phyloP scores from a whole-genome alignment of 2,888 invertebrate genomes.

The Omphaloscelis lunosa region DNA sequence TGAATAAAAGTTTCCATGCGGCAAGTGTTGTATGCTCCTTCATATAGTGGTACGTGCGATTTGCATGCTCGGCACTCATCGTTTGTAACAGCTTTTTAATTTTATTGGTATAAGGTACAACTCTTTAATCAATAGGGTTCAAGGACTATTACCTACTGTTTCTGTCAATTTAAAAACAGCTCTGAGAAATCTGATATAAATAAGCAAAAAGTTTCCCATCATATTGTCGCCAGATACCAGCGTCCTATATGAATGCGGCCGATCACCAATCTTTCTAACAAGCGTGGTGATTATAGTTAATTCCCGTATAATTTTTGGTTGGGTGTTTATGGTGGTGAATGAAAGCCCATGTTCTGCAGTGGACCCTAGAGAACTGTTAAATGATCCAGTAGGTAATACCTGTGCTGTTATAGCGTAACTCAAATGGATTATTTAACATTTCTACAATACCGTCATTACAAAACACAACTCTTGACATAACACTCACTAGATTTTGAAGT shows the following conservation, averaged over 20 bases:
- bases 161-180: neutral
- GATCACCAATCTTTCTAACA: neutral
- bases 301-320: neutral
- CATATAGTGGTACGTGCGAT: slow-evolving; percentile 33
- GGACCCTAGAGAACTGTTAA: neutral
- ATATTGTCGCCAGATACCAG: no score
- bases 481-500: slow-evolving; percentile 54
- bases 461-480: slow-evolving; percentile 13
- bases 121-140: slow-evolving; percentile 16
- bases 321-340: neutral
- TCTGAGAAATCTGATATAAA: neutral
- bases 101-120: slow-evolving; percentile 18
- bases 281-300: neutral
- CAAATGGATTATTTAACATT: neutral
- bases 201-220: no score
- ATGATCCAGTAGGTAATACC: no score
- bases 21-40: slow-evolving; percentile 14
- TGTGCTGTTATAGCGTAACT: no score
- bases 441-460: neutral
- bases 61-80: slow-evolving; percentile 54
- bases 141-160: neutral
- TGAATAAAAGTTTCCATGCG: slow-evolving; percentile 59
- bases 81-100: slow-evolving; percentile 40
- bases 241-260: no score
- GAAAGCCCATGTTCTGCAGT: neutral